Percentiles rank a stretch among this genome's conserved stretches.
phyloP scores from a whole-genome alignment of 2,113 vertebrate genomes.

The Candoia aspera region DNA sequence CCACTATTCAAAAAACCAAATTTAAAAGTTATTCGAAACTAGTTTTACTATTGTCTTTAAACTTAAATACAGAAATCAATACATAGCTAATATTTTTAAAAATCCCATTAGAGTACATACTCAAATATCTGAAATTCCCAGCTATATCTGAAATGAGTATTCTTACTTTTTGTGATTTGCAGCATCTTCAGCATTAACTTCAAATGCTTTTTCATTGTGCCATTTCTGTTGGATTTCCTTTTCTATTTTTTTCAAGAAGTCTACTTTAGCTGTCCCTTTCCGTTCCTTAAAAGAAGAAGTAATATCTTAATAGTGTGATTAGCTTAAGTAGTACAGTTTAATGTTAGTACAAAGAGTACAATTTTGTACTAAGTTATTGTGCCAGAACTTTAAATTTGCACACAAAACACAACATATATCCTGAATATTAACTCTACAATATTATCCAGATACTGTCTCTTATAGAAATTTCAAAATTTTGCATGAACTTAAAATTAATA shows the following conservation, averaged over 20 bases:
- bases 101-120: background rate
- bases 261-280: conserved; percentile 94
- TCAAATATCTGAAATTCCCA: too few relatives aligned
- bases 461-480: background rate
- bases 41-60: background rate
- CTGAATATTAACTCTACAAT: background rate
- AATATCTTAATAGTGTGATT: background rate
- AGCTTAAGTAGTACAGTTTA: rapidly evolving
- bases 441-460: background rate
- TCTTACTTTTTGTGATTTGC: conserved; percentile 60
- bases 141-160: background rate
- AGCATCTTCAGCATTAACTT: conserved; percentile 74
- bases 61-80: background rate
- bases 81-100: background rate
- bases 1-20: background rate
- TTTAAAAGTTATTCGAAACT: background rate
- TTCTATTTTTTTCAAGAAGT: conserved; percentile 94
- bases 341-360: background rate
- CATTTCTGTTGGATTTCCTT: conserved; percentile 90
- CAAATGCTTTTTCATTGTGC: conserved; percentile 85
- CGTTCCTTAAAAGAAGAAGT: conserved; percentile 78
- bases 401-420: background rate
- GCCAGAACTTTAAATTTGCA: background rate
- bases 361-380: too few relatives aligned
- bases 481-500: background rate